Conservation (phyloP, 2,797 vertebrate genomes). For the Nothura maculosa region DNA sequence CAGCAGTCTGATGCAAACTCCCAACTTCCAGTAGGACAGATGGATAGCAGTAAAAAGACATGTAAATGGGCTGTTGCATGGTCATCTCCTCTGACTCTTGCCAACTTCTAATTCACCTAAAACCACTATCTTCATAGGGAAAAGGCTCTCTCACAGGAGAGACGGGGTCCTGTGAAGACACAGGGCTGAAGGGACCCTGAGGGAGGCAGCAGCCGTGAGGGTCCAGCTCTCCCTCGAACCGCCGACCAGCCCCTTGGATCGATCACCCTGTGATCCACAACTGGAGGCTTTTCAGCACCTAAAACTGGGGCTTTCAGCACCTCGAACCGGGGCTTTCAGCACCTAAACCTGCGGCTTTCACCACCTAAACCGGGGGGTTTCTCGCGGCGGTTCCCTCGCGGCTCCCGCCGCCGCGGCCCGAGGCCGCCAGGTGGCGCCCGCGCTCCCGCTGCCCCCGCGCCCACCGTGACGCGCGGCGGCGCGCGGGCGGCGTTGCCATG, state of each 20-base stretch:
- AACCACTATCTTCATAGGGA: too few species aligned
- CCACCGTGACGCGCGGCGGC: not conserved
- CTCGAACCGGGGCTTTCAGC: too few species aligned
- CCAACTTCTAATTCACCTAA: not conserved
- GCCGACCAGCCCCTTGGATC: too few species aligned
- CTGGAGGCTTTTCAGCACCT: too few species aligned
- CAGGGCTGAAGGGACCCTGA: not conserved
- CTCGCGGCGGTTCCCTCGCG: too few species aligned
- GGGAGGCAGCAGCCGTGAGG: accelerated
- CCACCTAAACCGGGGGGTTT: too few species aligned
- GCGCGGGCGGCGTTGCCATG: not conserved
- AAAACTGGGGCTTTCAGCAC: too few species aligned
- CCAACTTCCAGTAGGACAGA: not conserved
- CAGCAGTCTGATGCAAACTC: not conserved
- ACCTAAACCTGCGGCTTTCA: too few species aligned
- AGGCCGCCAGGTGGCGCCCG: not conserved
- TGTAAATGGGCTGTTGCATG: not conserved
- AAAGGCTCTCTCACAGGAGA: accelerated
- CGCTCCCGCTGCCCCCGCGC: too few species aligned
- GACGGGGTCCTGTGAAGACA: accelerated
- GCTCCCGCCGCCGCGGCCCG: too few species aligned
- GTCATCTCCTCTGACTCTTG: not conserved
- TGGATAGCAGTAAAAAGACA: too few species aligned
- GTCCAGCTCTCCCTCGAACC: not conserved
- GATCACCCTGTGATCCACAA: accelerated